Evolutionary conservation across 2,797 vertebrate species (phyloP), one percentile per base, ranked within the genome.

Genomic region (Hemibagrus guttatus): DNA sequence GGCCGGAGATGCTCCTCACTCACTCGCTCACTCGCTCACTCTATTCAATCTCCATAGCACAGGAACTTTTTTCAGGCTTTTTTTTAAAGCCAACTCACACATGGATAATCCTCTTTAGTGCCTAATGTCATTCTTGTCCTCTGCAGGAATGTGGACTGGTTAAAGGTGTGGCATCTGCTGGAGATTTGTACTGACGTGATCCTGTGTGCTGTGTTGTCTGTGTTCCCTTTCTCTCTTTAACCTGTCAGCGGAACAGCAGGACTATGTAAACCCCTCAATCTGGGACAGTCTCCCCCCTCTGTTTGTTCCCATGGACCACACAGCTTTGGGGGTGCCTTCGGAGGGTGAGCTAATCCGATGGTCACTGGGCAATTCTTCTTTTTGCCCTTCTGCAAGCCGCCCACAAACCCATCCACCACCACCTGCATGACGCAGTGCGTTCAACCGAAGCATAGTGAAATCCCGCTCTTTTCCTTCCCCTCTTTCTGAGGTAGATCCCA

Each of bases 291-390:
- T 95, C 91, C 94, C 94, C 84, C 93, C 95, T 92, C 78, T 96
- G 46, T 97, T 95, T 93, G 93, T 71, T 87, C 93, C 95, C 39
- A 87, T 86, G 96, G 96, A 96, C 90, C 95, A 91, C 91, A 95
- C 90, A 87, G 93, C 95, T 84, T 92, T 95, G 81, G 94, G 92
- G 91, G 90, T 91, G 80, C 94, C 93, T 89, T 92, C 90, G 86
- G 94, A 96, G 96, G 97, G 95, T 97, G 97, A 98, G 97, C 85
- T 80, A 92, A 83, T 92, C 89, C 85, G 46, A 74, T 0, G 88
- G 91, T n/a, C 91, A 90, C 91, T 89, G 89, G 92, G 93, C 86
- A 90, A 93, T 80, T 75, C 31, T 17, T 58, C 64, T 64, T 39
- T 80, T 81, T 84, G 84, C 88, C 63, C 87, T 92, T 61, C 75